Evolutionary conservation across 2,797 vertebrate species (phyloP).

Genomic region (Mastacembelus armatus): DNA sequence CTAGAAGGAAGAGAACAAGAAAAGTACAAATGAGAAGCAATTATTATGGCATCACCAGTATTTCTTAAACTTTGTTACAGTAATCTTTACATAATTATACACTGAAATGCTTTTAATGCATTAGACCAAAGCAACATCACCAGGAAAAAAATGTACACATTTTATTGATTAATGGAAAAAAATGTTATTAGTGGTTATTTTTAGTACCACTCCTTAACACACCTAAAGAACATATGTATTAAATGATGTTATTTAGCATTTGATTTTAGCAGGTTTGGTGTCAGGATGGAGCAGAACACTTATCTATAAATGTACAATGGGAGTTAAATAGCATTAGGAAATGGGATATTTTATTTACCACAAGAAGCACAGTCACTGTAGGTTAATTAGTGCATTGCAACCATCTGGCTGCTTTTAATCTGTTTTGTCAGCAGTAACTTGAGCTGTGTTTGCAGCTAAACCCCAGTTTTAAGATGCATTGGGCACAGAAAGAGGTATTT

Average conservation of each 20-base stretch:
- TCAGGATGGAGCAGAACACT: not conserved
- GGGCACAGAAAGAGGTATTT: not conserved
- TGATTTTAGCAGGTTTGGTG: not conserved
- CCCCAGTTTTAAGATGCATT: not conserved
- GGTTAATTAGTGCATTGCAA: conserved; percentile 16
- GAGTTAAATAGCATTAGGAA: not conserved
- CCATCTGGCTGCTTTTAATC: conserved; percentile 6
- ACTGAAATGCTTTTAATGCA: not conserved
- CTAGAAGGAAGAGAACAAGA: conserved; percentile 51
- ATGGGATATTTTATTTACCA: conserved; percentile 12
- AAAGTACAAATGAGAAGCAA: not conserved
- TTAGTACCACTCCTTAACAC: not conserved
- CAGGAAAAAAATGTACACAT: not conserved
- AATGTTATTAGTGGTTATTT: too few species aligned
- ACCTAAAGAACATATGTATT: too few species aligned
- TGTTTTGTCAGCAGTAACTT: conserved; percentile 15
- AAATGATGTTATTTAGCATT: too few species aligned
- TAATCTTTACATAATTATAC: not conserved
- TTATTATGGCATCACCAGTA: not conserved
- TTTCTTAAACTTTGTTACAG: not conserved
- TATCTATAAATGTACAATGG: not conserved
- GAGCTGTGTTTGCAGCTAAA: not conserved
- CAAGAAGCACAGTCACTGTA: conserved; percentile 5
- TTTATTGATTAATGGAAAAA: too few species aligned
- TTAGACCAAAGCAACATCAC: not conserved